phyloP scores from a whole-genome alignment of 2,113 vertebrate genomes.

The Dendrocopos noguchii region DNA sequence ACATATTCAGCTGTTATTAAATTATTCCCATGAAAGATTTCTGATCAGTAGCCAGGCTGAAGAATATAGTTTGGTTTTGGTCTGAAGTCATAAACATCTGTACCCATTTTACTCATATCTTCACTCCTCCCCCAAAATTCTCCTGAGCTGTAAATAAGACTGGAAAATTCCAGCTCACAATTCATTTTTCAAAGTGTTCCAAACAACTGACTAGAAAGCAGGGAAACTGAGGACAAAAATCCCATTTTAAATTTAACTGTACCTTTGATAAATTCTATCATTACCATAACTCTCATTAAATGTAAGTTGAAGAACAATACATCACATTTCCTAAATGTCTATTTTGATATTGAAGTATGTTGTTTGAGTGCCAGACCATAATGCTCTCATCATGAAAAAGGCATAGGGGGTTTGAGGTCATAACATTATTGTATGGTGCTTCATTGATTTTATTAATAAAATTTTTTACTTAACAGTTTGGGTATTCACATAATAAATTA shows the following conservation, averaged over 20 bases:
- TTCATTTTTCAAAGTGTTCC: constrained; percentile 9
- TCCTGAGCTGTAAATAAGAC: not conserved
- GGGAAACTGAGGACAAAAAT: not conserved
- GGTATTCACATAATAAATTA: constrained; percentile 47
- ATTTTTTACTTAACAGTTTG: constrained; percentile 40
- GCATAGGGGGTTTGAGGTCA: not conserved
- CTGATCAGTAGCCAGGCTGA: not conserved
- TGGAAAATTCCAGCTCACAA: constrained; percentile 17
- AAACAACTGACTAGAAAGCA: not conserved
- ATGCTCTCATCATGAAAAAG: not conserved
- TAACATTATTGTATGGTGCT: not conserved
- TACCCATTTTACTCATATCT: not conserved
- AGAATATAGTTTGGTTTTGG: not conserved
- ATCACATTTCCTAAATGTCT: not conserved
- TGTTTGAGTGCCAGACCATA: not conserved
- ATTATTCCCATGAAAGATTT: not conserved
- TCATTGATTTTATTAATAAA: constrained; percentile 1
- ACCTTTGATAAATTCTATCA: not conserved
- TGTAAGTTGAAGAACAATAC: constrained; percentile 25
- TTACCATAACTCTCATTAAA: not conserved
- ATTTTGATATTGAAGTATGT: constrained; percentile 13
- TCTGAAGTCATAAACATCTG: not conserved
- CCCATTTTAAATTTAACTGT: not conserved
- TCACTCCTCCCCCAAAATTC: not conserved
- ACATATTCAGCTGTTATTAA: not conserved